Conservation (phyloP, 2,888 invertebrate genomes). For the Magallana nippona region DNA sequence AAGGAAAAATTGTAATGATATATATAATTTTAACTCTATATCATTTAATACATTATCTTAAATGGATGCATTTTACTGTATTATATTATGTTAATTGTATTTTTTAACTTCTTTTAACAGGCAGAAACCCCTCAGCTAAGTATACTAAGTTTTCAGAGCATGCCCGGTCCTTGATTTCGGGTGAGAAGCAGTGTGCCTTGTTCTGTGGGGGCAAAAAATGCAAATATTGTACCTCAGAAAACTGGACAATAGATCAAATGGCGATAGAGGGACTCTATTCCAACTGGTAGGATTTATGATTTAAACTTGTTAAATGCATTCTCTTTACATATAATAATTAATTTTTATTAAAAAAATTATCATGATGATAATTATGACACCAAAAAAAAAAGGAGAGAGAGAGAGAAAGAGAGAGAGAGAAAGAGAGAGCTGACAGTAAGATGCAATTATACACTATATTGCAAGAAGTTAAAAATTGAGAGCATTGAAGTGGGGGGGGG, state of each 20-base stretch:
- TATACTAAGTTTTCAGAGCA: conserved; percentile 77
- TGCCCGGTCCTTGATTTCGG: conserved; percentile 82
- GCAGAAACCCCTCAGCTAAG: conserved; percentile 67
- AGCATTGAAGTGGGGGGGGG: too few species aligned
- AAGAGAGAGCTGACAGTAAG: too few species aligned
- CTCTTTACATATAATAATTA: neutral
- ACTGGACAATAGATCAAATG: conserved; percentile 83
- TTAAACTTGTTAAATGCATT: neutral
- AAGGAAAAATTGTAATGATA: neutral
- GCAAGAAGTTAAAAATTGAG: too few species aligned
- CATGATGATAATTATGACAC: too few species aligned
- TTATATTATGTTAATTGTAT: neutral
- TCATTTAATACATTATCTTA: neutral
- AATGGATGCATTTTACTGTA: neutral
- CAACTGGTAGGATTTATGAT: conserved; percentile 85
- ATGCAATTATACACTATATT: too few species aligned
- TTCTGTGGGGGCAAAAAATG: conserved; percentile 92
- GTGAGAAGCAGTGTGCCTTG: conserved; percentile 88
- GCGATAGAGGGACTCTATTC: conserved; percentile 91
- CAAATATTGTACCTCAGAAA: conserved; percentile 87
- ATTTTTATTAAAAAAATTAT: too few species aligned
- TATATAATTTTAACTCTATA: neutral
- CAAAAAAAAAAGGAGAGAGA: too few species aligned
- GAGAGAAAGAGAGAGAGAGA: too few species aligned
- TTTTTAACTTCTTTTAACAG: conserved; percentile 48